Evolutionary conservation across 2,797 vertebrate genomes (phyloP).

Genomic region (Gadopsis marmoratus): DNA sequence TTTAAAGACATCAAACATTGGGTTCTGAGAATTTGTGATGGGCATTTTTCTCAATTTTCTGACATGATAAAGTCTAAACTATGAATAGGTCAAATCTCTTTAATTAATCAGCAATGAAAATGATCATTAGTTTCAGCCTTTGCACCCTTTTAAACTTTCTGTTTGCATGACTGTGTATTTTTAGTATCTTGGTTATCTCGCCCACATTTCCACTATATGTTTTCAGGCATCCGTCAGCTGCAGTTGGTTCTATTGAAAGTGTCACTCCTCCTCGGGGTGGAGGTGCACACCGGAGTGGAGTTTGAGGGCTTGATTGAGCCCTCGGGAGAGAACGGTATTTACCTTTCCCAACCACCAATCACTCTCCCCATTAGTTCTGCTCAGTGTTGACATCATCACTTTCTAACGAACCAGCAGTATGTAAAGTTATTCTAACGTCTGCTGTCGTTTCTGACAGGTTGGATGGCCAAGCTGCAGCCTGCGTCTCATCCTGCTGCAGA

Average conservation of each 20-base stretch:
- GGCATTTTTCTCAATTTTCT: not conserved
- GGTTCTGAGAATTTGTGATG: not conserved
- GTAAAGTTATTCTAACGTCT: not conserved
- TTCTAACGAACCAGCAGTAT: not conserved
- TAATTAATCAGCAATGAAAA: not conserved
- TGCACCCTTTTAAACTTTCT: not conserved
- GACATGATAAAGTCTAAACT: not conserved
- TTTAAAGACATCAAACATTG: not conserved
- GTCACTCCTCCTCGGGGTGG: conserved; percentile 92
- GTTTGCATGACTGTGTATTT: conserved; percentile 1
- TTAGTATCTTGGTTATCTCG: not conserved
- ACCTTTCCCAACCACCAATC: not conserved
- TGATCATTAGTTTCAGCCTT: not conserved
- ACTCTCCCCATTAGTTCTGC: not conserved
- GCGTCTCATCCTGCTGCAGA: conserved; percentile 79
- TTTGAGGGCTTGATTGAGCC: conserved; percentile 87
- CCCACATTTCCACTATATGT: conserved; percentile 18
- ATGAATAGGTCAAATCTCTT: too few relatives aligned
- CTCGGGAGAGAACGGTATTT: conserved; percentile 68
- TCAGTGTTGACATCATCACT: not conserved
- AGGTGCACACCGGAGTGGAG: conserved; percentile 89
- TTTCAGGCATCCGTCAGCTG: conserved; percentile 93
- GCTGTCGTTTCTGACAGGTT: conserved; percentile 77
- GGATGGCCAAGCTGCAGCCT: conserved; percentile 89
- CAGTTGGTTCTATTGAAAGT: conserved; percentile 94